phyloP scores from a whole-genome alignment of 2,888 invertebrate genomes.

The Azorinus chamasolen region DNA sequence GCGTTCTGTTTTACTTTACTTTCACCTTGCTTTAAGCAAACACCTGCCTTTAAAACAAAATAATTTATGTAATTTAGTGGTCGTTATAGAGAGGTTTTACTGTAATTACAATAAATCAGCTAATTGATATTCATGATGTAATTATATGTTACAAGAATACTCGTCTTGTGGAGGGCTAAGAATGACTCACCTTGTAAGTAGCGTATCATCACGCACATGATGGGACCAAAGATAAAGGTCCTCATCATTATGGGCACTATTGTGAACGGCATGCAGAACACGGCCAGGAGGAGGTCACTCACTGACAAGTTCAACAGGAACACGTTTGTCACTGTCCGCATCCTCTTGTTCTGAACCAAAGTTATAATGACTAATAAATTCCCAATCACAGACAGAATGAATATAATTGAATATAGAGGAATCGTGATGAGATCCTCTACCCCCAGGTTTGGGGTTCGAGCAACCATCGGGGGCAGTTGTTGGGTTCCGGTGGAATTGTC shows the following conservation, averaged over 20 bases:
- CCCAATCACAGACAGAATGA: conserved; percentile 92
- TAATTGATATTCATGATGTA: no score
- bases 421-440: conserved; percentile 84
- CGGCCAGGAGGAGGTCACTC: conserved; percentile 92
- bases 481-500: no score
- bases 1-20: no score
- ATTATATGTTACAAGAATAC: no score
- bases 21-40: no score
- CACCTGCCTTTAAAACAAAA: no score
- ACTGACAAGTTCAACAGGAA: conserved; percentile 88
- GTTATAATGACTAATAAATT: conserved; percentile 92
- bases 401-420: conserved; percentile 92
- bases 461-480: no score
- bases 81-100: no score
- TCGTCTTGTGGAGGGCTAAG: no score
- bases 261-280: conserved; percentile 93
- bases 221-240: conserved; percentile 91
- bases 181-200: conserved; percentile 90
- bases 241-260: conserved; percentile 90
- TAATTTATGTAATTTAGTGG: no score
- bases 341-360: conserved; percentile 87
- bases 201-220: conserved; percentile 91
- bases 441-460: conserved; percentile 36
- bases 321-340: conserved; percentile 88
- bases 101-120: no score